Conservation (phyloP, 2,888 invertebrate genomes). For the Caenorhabditis uteleia region DNA sequence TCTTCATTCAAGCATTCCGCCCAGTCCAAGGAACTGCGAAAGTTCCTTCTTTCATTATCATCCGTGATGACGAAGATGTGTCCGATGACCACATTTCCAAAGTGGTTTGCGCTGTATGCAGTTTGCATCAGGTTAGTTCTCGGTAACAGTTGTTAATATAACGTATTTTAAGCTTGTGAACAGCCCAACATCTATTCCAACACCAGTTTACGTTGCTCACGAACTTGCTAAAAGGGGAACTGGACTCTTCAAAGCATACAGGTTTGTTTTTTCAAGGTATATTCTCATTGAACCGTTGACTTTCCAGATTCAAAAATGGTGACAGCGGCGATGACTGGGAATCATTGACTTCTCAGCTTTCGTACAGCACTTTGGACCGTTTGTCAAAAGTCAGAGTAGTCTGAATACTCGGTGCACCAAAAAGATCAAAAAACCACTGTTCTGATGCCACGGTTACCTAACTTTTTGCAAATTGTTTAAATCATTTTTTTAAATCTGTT, state of each 20-base stretch:
- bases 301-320: conserved; percentile 26
- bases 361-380: conserved; percentile 17
- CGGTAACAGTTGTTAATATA: neutral
- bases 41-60: conserved; percentile 27
- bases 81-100: conserved; percentile 22
- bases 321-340: conserved; percentile 15
- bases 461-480: too few species aligned
- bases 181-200: conserved; percentile 55
- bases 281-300: neutral
- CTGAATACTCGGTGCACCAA: too few species aligned
- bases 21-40: conserved; percentile 40
- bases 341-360: conserved; percentile 13
- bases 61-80: conserved; percentile 35
- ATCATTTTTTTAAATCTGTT: too few species aligned
- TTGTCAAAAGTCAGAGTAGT: conserved; percentile 27
- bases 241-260: conserved; percentile 26
- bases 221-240: conserved; percentile 57
- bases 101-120: conserved; percentile 34
- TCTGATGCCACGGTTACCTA: too few species aligned
- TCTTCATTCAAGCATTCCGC: conserved; percentile 43
- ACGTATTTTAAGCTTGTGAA: conserved; percentile 46
- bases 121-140: conserved; percentile 32
- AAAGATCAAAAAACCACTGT: too few species aligned
- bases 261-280: conserved; percentile 10
- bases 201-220: conserved; percentile 58